Conservation (phyloP, 2,888 invertebrate genomes). For the Shargacucullia verbasci region DNA sequence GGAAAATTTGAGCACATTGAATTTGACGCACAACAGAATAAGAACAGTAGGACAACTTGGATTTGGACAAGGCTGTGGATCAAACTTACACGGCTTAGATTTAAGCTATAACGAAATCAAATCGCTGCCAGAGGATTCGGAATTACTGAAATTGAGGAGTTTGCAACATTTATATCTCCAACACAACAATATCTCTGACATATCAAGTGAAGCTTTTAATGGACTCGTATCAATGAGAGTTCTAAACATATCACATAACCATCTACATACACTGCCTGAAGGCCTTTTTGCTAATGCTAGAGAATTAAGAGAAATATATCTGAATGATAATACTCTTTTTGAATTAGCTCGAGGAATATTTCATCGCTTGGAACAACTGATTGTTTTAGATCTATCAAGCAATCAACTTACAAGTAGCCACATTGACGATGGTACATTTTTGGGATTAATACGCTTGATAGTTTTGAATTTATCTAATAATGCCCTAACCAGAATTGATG, state of each 20-base stretch:
- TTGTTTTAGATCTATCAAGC: conserved; percentile 94
- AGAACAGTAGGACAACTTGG: conserved; percentile 94
- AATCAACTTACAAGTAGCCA: conserved; percentile 96
- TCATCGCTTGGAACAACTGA: conserved; percentile 94
- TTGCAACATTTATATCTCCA: conserved; percentile 94
- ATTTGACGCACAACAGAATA: conserved; percentile 95
- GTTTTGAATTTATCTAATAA: conserved; percentile 96
- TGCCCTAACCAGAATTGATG: conserved; percentile 94
- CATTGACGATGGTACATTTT: conserved; percentile 95
- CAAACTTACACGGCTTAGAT: conserved; percentile 93
- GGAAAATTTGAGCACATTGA: conserved; percentile 94
- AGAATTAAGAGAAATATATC: conserved; percentile 94
- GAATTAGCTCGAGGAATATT: conserved; percentile 95
- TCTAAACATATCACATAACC: conserved; percentile 96
- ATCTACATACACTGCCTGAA: conserved; percentile 93
- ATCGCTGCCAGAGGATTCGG: conserved; percentile 92
- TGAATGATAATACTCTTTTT: conserved; percentile 95
- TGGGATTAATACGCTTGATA: conserved; percentile 95
- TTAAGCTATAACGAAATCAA: conserved; percentile 94
- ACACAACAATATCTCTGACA: conserved; percentile 94
- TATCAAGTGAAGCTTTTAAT: conserved; percentile 94
- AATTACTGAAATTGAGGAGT: conserved; percentile 93
- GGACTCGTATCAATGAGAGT: conserved; percentile 94
- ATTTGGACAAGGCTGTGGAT: conserved; percentile 90
- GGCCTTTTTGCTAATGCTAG: conserved; percentile 94